Base-by-base conservation (phyloP, 1,140 invertebrate genomes). In the Calephelis virginiensis region DNA sequence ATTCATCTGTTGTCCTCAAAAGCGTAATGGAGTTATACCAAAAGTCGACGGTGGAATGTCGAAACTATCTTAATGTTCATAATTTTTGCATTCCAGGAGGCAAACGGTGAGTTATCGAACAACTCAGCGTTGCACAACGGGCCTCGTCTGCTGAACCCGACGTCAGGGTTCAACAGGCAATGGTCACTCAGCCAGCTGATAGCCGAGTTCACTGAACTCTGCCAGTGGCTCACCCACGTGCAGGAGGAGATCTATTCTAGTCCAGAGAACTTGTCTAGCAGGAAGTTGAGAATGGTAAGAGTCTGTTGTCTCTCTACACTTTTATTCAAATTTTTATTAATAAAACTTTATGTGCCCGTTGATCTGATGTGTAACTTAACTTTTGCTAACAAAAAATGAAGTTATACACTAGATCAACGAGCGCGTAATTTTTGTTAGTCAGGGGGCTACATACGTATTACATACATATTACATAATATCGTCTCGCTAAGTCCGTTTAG, bases 121-220 rank as follows among this genome's bases (percentile, higher is more conserved):
- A 93, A 95, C 77, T 93, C 93, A 63, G 72, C 84, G 63, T 72
- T 81, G 67, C 82, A 80, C 8, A 68, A 75, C 56, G 81, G 78
- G 7, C 85, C 83, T 8, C 77, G 79, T 5, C 76, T 86, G 17
- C 76, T 88, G n/a, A 89, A 85, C 70, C 85, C 86, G 1, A 85
- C 81, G 0, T 76, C 83, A 0, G 73, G 76, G 49, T 86, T 86
- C 78, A 91, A 89, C 76, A 77, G 87, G 0, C 89, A 91, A 72
- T 96, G 95, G 94, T 95, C 94, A 50, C 94, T 96, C 70, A 94
- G 93, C 66, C 95, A 96, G 90, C 94, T 97, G 71, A 94, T 95
- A 70, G 92, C 94, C 62, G 95, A 97, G 91, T 97, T 96, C 89
- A 94, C 93, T 50, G 95, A 96, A 83, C 93, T 97, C 61, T 95